These are phyloP conservation scores for Muscicapa striata DNA, from an alignment of 2,797 vertebrate species.

Conservation along the genomic window DNA sequence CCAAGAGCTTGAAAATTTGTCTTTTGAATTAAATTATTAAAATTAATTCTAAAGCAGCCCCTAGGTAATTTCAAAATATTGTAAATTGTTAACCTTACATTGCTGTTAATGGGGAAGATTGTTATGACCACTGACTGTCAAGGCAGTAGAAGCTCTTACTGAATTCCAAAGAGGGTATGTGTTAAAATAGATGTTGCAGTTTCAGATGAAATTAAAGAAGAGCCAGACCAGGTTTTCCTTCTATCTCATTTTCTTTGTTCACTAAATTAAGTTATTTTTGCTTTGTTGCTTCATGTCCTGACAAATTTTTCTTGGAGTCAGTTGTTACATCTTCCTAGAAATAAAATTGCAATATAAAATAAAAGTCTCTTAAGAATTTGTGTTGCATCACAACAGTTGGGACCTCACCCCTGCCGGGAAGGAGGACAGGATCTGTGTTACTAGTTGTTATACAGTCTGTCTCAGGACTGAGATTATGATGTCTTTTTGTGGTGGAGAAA, in stretches of 20 bases:
- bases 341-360: not conserved
- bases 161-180: not conserved
- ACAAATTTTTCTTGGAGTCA: not conserved
- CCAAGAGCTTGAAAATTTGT: not conserved
- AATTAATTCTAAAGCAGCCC: not conserved
- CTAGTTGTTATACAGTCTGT: not conserved
- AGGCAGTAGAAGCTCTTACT: not conserved
- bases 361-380: not conserved
- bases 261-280: not conserved
- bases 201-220: not conserved
- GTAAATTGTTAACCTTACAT: not conserved
- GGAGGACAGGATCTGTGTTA: not conserved
- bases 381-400: not conserved
- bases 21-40: not conserved
- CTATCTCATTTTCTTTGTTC: not conserved
- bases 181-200: not conserved
- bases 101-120: not conserved
- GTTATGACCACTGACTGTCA: not conserved
- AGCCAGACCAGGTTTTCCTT: not conserved
- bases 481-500: not conserved
- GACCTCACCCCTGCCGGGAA: not conserved
- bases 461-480: not conserved
- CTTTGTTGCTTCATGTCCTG: not conserved
- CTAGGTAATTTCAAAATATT: not conserved
- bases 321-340: not conserved